Evolutionary conservation across 2,797 vertebrate genomes (phyloP), one percentile per base, ranked within the genome.

Genomic region (Menidia menidia): DNA sequence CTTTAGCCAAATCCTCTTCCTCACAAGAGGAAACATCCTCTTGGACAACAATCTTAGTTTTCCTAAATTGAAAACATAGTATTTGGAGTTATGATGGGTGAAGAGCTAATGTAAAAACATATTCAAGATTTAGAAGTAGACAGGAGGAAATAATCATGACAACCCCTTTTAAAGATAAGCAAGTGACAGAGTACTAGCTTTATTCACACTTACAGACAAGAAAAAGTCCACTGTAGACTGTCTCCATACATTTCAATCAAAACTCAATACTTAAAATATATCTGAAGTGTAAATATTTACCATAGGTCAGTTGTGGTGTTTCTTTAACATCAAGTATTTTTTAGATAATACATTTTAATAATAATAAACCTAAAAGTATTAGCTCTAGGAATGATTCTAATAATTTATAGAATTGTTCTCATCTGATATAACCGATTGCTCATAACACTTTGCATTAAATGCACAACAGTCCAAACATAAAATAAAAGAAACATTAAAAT

Each of bases 401-500:
- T 92, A 90, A 93, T 90, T 92, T 92, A 93, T 73, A 81, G 32
- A 81, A 82, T 69, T 67, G 31, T 77, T 85, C 59, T 82, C 60
- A 76, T 77, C 68, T 68, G 68, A 68, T 39, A 15, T 64, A 73
- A 56, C 66, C 75, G 33, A 65, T 68, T 64, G 64, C 64, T 75
- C 52, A 63, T 44, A 76, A 74, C 60, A 68, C 60, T 61, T 74
- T 78, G 81, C 86, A 88, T 89, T 75, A 77, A 81, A 91, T 88
- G 83, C 87, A 83, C 69, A 57, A 83, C 57, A 60, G 59, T 73
- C 70, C 58, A 78, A 44, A 68, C 67, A 84, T 19, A 80, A 91
- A 83, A 86, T 62, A 82, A 87, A 85, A 83, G 32, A 71, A 64
- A 64, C 54, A 78, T 72, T 90, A 68, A 78, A 83, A 82, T 75